Conservation (phyloP, 2,888 invertebrate genomes). For the Microctonus brassicae region DNA sequence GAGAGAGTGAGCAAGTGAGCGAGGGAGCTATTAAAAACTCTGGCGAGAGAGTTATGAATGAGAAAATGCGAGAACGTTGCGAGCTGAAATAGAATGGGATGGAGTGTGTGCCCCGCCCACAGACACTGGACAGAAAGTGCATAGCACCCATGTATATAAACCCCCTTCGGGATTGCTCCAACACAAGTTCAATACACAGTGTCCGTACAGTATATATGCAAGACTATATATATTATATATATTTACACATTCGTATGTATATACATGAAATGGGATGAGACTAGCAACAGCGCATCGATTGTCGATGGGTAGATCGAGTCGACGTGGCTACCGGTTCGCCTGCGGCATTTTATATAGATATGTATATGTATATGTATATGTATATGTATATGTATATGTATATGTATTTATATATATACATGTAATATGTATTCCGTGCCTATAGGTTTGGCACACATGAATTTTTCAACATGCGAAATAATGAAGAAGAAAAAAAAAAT, state of each 20-base stretch:
- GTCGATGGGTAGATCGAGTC: constrained; percentile 26
- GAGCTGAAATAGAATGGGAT: constrained; percentile 68
- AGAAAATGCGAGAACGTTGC: constrained; percentile 48
- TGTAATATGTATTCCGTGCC: not conserved
- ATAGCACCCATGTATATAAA: constrained; percentile 19
- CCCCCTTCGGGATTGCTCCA: not conserved
- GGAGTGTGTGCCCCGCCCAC: constrained; percentile 64
- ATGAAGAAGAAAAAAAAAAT: constrained; percentile 28
- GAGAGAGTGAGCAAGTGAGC: not conserved
- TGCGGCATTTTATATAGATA: constrained; percentile 7
- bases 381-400: not conserved
- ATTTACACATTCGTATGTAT: not conserved
- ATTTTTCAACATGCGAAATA: constrained; percentile 30
- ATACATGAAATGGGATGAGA: not conserved
- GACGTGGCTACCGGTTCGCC: constrained; percentile 15
- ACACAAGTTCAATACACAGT: not conserved
- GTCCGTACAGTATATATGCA: not conserved
- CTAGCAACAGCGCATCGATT: constrained; percentile 2
- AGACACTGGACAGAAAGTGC: constrained; percentile 40
- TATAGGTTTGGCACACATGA: not conserved
- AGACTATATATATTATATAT: not conserved
- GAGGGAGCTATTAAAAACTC: constrained; percentile 63
- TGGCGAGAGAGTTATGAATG: constrained; percentile 66
- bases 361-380: not conserved
- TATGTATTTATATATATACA: not conserved